Evolutionary conservation across 1,140 invertebrate species (phyloP).

Genomic region (Drosophila sechellia): DNA sequence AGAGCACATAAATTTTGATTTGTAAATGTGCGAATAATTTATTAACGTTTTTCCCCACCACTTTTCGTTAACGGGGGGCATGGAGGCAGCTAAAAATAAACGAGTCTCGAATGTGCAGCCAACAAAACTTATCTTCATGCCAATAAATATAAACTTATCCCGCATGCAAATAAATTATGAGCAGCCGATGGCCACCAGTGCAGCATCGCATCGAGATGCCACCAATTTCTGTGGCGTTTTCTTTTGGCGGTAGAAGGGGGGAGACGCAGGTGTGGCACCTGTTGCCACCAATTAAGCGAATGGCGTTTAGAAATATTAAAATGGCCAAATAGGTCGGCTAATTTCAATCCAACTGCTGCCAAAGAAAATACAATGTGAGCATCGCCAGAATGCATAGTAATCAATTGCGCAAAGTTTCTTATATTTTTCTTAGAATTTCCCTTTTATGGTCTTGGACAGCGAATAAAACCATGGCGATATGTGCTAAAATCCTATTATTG

Average conservation of each 20-base stretch:
- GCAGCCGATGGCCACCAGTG: constrained; percentile 39
- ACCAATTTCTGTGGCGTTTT: constrained; percentile 16
- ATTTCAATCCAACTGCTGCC: constrained; percentile 28
- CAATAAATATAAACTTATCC: constrained; percentile 63
- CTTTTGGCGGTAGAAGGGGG: too few species aligned
- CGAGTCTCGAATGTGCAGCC: constrained; percentile 47
- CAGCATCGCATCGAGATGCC: constrained; percentile 7
- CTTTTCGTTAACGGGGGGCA: constrained; percentile 13
- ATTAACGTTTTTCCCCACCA: constrained; percentile 20
- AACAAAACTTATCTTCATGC: constrained; percentile 49
- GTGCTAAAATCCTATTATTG: constrained; percentile 27
- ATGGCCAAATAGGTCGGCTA: constrained; percentile 21
- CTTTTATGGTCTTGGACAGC: background rate
- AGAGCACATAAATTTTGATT: constrained; percentile 61
- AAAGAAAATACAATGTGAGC: constrained; percentile 22
- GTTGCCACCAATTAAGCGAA: constrained; percentile 64
- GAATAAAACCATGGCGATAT: constrained; percentile 1
- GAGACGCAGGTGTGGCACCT: constrained; percentile 38
- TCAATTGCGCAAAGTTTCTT: constrained; percentile 13
- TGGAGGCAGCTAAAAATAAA: constrained; percentile 50
- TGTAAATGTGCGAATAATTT: constrained; percentile 52
- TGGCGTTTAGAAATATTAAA: constrained; percentile 23
- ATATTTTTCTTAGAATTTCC: constrained; percentile 15
- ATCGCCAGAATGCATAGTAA: constrained; percentile 37
- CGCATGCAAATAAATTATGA: constrained; percentile 58